phyloP scores from a whole-genome alignment of 2,888 invertebrate genomes.

The Bombylius discolor region DNA sequence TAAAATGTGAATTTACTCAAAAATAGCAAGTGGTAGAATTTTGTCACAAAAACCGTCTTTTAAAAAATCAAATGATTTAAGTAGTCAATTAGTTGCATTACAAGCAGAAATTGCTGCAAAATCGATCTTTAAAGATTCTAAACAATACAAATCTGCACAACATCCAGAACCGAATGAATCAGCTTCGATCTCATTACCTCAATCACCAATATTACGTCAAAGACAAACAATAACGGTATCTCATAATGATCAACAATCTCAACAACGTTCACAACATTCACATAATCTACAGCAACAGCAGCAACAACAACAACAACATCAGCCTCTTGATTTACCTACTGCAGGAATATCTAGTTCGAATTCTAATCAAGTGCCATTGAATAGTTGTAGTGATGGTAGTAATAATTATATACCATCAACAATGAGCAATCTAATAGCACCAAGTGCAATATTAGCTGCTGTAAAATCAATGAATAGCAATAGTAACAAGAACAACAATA shows the following conservation, averaged over 20 bases:
- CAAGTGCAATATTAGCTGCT: constrained; percentile 18
- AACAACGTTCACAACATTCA: too few species aligned
- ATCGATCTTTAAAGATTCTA: constrained; percentile 19
- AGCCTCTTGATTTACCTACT: not conserved
- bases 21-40: constrained; percentile 12
- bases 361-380: too few species aligned
- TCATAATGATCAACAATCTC: too few species aligned
- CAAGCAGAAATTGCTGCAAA: constrained; percentile 18
- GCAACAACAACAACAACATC: not conserved
- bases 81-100: constrained; percentile 17
- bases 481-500: constrained; percentile 9
- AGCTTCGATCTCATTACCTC: constrained; percentile 10
- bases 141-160: constrained; percentile 16
- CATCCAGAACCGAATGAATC: constrained; percentile 11
- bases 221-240: too few species aligned
- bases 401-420: not conserved
- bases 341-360: too few species aligned
- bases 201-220: constrained; percentile 17
- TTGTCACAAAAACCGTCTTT: constrained; percentile 10
- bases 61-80: constrained; percentile 12
- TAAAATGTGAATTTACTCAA: not conserved
- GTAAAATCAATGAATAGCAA: constrained; percentile 16
- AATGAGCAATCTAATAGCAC: constrained; percentile 14
- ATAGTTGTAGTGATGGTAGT: too few species aligned
- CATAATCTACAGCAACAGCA: constrained; percentile 11